A percentile compares a stretch with the other conserved stretches of the same genome.
phyloP scores from a whole-genome alignment of 2,888 invertebrate species.

The Nyleta sp. region DNA sequence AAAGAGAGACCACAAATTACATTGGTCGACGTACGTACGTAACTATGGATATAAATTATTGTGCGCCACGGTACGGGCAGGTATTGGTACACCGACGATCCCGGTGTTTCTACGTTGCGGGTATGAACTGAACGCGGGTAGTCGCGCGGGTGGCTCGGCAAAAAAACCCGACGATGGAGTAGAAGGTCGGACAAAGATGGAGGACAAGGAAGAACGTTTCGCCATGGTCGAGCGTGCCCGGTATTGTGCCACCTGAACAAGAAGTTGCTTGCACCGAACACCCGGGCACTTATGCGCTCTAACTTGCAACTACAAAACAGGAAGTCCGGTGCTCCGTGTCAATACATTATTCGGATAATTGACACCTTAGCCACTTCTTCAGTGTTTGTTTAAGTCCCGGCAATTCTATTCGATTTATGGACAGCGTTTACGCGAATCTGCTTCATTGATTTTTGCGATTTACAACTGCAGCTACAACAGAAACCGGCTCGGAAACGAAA shows the following conservation, averaged over 20 bases:
- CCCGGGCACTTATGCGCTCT: constrained; percentile 16
- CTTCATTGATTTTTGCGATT: constrained; percentile 1
- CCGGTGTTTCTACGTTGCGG: constrained; percentile 44
- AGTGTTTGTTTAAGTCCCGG: neutral
- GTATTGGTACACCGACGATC: constrained; percentile 61
- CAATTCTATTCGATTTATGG: constrained; percentile 22
- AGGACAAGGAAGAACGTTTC: constrained; percentile 58
- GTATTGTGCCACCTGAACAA: constrained; percentile 66
- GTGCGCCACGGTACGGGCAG: constrained; percentile 60
- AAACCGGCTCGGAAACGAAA: neutral
- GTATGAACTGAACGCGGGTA: constrained; percentile 36
- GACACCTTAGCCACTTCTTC: constrained; percentile 31
- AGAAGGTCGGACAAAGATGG: constrained; percentile 58
- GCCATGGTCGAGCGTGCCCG: constrained; percentile 49
- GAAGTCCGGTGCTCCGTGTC: constrained; percentile 30
- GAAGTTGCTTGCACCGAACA: constrained; percentile 66
- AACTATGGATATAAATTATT: constrained; percentile 70
- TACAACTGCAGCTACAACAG: neutral
- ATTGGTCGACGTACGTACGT: constrained; percentile 61
- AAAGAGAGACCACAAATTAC: constrained; percentile 71
- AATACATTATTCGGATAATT: constrained; percentile 50
- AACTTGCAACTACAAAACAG: constrained; percentile 42
- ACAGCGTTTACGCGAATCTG: neutral
- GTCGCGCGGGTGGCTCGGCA: constrained; percentile 64
- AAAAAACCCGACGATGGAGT: constrained; percentile 59